These are phyloP conservation scores for Tetramorium simillimum DNA, from an alignment of 1,140 invertebrate genomes.

Conservation along the genomic window DNA sequence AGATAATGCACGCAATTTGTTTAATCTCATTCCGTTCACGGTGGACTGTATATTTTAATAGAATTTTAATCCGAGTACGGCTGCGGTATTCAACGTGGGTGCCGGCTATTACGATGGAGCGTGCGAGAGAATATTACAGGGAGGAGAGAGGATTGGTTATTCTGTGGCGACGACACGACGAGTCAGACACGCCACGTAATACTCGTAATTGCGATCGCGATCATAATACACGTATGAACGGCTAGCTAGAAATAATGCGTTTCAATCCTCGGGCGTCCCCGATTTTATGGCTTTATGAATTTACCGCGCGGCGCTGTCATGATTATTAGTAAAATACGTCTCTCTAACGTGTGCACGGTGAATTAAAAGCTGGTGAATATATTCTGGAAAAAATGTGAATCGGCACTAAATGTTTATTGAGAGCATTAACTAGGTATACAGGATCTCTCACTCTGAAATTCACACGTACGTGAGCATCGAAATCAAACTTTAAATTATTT, in stretches of 20 bases:
- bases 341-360: not conserved
- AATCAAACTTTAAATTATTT: not conserved
- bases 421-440: not conserved
- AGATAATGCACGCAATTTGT: not conserved
- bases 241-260: slow-evolving; percentile 3
- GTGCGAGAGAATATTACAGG: not conserved
- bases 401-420: not conserved
- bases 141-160: slow-evolving; percentile 29
- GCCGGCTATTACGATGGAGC: not conserved
- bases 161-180: slow-evolving; percentile 11
- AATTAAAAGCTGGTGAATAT: not conserved
- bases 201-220: slow-evolving; percentile 24
- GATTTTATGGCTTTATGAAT: slow-evolving; percentile 19
- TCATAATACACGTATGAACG: not conserved
- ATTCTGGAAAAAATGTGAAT: not conserved
- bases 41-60: not conserved
- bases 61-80: not conserved
- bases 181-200: slow-evolving; percentile 16
- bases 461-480: not conserved
- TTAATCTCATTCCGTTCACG: not conserved
- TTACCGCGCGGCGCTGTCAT: not conserved
- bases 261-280: not conserved
- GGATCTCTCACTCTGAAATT: not conserved
- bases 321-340: not conserved
- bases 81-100: not conserved